Evolutionary conservation across 1,140 invertebrate genomes (phyloP).

Genomic region (Drosophila paulistorum): DNA sequence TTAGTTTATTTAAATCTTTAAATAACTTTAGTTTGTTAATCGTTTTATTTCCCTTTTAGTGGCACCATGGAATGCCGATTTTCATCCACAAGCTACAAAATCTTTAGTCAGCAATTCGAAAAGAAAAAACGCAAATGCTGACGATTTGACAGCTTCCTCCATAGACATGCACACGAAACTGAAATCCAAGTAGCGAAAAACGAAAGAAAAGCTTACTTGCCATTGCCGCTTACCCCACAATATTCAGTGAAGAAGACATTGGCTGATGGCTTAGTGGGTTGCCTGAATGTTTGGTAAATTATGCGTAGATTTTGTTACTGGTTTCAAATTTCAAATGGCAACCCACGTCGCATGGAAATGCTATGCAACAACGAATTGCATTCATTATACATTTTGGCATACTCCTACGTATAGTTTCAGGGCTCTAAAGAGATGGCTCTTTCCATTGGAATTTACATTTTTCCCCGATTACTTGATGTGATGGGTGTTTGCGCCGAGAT

Average conservation of each 20-base stretch:
- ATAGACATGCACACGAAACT: constrained; percentile 25
- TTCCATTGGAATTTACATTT: constrained; percentile 63
- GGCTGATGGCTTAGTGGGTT: neutral
- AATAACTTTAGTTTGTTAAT: too few species aligned
- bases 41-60: neutral
- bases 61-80: constrained; percentile 20
- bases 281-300: constrained; percentile 45
- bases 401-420: constrained; percentile 1
- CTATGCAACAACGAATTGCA: constrained; percentile 64
- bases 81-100: constrained; percentile 18
- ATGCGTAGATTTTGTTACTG: constrained; percentile 60
- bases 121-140: constrained; percentile 55
- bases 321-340: constrained; percentile 68
- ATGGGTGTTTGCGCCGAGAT: constrained; percentile 57
- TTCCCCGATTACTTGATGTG: constrained; percentile 62
- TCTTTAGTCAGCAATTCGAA: constrained; percentile 11
- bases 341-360: constrained; percentile 41
- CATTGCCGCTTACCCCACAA: constrained; percentile 42
- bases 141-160: constrained; percentile 60
- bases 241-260: neutral
- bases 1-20: too few species aligned
- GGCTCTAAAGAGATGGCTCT: neutral
- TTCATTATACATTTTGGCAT: constrained; percentile 55
- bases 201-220: constrained; percentile 42
- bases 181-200: constrained; percentile 17